phyloP scores from a whole-genome alignment of 2,797 vertebrate genomes.

The Alcedo atthis region DNA sequence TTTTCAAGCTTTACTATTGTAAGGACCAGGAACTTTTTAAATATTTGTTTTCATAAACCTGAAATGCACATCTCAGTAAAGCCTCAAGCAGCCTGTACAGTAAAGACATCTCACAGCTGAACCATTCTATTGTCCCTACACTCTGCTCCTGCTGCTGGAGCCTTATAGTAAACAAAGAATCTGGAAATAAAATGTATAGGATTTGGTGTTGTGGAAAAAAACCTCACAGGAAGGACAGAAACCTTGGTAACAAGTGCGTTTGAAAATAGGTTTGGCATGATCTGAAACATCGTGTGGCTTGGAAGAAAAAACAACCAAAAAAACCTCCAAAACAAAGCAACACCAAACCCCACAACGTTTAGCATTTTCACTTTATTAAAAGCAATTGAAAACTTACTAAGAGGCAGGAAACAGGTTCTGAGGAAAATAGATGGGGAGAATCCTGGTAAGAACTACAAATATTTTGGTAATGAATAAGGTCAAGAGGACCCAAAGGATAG shows the following conservation, averaged over 20 bases:
- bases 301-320: background rate
- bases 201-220: background rate
- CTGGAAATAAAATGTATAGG: background rate
- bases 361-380: background rate
- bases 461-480: background rate
- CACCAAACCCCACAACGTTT: too few species aligned
- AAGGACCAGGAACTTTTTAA: background rate
- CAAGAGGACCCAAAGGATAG: background rate
- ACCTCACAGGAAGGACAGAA: background rate
- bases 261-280: background rate
- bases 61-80: background rate
- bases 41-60: background rate
- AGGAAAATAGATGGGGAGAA: background rate
- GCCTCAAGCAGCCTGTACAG: background rate
- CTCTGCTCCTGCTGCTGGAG: background rate
- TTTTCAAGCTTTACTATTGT: background rate
- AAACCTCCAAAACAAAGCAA: too few species aligned
- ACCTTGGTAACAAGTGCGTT: background rate
- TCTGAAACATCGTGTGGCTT: background rate
- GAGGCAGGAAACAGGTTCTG: background rate
- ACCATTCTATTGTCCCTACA: background rate
- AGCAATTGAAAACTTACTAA: background rate
- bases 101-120: background rate
- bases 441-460: background rate
- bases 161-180: background rate